Evolutionary conservation across 2,113 vertebrate species (phyloP).

Genomic region (Oreotrochilus melanogaster): DNA sequence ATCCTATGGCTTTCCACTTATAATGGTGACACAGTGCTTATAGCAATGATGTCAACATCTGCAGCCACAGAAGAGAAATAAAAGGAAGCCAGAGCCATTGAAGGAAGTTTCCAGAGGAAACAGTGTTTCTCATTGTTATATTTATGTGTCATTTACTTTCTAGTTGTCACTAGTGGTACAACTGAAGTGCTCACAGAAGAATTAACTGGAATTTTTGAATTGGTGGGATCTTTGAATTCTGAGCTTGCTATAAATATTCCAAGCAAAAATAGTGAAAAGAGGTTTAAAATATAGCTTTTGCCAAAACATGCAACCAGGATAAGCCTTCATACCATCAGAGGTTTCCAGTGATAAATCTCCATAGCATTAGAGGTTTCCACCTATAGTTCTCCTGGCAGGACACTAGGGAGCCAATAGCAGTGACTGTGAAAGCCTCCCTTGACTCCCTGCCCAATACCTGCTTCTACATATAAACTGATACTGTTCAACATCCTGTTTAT

Average conservation of each 20-base stretch:
- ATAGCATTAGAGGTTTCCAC: neutral
- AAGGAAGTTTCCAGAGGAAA: neutral
- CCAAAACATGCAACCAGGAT: neutral
- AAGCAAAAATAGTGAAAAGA: neutral
- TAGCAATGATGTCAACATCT: neutral
- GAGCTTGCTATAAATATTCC: neutral
- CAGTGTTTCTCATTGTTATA: neutral
- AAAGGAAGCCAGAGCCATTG: neutral
- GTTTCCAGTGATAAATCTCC: neutral
- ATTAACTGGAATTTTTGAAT: neutral
- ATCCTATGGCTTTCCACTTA: slow-evolving; percentile 14
- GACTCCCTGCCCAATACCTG: neutral
- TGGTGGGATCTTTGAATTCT: neutral
- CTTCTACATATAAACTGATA: neutral
- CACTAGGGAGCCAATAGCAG: neutral
- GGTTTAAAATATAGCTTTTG: neutral
- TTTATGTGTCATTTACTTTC: neutral
- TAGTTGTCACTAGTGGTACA: neutral
- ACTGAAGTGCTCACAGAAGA: neutral
- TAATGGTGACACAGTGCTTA: neutral
- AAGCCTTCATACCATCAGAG: neutral
- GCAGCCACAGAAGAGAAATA: neutral
- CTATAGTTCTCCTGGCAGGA: neutral
- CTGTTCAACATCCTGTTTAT: neutral
- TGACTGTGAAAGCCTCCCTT: neutral